Evolutionary conservation across 2,888 invertebrate species (phyloP), one percentile per base, ranked within the genome.

Genomic region (Lomographa bimaculata): DNA sequence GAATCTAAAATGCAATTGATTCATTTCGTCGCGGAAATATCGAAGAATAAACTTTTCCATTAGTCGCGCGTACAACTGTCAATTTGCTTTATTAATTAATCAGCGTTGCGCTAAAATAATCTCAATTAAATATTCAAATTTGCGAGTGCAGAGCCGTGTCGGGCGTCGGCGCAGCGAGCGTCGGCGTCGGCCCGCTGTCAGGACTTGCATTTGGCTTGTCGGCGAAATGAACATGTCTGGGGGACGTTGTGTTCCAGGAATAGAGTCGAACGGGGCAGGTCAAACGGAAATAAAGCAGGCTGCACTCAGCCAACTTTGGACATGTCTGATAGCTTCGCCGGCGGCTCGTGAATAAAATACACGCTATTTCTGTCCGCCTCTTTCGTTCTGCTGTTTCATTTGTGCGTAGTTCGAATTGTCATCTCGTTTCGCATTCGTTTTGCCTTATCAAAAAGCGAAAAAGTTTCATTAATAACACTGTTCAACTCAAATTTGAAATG

Each of bases 251-350:
- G 71, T 76, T 78, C 71, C 71, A 77, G 79, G 79, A 85, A 83
- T 79, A 80, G 76, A 74, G 64, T 79, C 77, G 77, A 81, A 73
- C 78, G 76, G 69, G 81, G 78, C 82, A 77, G 83, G 79, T 85
- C 85, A 76, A 82, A 82, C 84, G 84, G 83, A 86, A 85, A 85
- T 85, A 86, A 83, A 84, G 78, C 81, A 73, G 70, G 68, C 79
- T 81, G 80, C 79, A 80, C 81, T 83, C 80, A 76, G 66, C 74
- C 65, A 78, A 86, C 71, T 85, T 85, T 79, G 79, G 80, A 84
- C 85, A 78, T 78, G 81, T 81, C 83, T 79, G 79, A 81, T 79
- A 78, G 80, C 73, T 75, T 66, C 65, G 66, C 73, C 71, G 75
- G 73, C 74, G 71, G 77, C 74, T 79, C 65, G 63, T 83, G 82